Evolutionary conservation across 2,113 vertebrate genomes (phyloP).

Genomic region (Podocnemis expansa): DNA sequence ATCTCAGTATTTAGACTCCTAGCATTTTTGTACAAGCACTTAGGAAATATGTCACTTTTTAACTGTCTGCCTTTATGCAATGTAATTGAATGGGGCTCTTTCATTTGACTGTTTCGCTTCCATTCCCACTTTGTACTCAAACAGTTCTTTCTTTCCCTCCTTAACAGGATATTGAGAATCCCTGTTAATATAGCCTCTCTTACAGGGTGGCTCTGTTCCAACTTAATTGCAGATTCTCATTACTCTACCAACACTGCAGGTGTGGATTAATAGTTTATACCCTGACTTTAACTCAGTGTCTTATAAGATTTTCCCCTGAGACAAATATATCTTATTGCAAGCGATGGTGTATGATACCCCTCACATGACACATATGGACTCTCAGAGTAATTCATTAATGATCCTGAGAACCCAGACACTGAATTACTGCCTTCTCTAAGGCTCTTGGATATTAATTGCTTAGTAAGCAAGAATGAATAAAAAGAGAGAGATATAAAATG

Average conservation of each 20-base stretch:
- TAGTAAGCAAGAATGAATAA: background rate
- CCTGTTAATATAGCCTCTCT: background rate
- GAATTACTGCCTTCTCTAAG: constrained; percentile 19
- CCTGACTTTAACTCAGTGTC: background rate
- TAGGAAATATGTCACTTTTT: background rate
- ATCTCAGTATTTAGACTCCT: background rate
- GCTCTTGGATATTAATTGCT: background rate
- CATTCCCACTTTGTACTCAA: background rate
- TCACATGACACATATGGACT: background rate
- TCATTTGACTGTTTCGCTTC: background rate
- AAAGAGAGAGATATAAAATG: background rate
- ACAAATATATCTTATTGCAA: background rate
- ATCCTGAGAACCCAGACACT: background rate
- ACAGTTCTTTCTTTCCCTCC: background rate
- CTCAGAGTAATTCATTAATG: background rate
- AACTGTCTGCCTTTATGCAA: background rate
- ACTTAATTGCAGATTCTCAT: background rate
- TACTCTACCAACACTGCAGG: constrained; percentile 2
- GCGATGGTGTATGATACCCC: background rate
- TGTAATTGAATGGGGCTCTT: background rate
- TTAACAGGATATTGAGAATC: background rate
- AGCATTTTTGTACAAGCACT: background rate
- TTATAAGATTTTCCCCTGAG: constrained; percentile 14
- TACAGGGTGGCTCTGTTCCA: background rate
- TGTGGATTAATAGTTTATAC: background rate